phyloP scores from a whole-genome alignment of 2,113 vertebrate species.

The Strix uralensis region DNA sequence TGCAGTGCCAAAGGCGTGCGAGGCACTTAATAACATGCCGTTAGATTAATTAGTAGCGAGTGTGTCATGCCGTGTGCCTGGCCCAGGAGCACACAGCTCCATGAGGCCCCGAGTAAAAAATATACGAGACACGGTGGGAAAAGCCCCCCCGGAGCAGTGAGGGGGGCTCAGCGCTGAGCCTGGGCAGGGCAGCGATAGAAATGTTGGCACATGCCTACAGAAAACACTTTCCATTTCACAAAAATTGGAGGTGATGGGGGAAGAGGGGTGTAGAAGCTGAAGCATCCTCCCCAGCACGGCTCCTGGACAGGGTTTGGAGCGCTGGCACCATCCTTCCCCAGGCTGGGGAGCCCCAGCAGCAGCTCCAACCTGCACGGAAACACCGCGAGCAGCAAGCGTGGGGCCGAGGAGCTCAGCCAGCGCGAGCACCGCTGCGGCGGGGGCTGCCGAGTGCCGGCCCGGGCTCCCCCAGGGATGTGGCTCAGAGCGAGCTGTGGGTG shows the following conservation, averaged over 20 bases:
- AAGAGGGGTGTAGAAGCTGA: fast-evolving
- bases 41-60: neutral
- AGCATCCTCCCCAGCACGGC: neutral
- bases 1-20: neutral
- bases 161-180: neutral
- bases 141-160: neutral
- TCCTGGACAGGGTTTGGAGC: neutral
- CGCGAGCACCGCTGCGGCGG: neutral
- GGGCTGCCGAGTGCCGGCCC: neutral
- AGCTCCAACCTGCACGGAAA: neutral
- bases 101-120: neutral
- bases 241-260: fast-evolving
- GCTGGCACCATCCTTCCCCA: neutral
- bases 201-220: fast-evolving
- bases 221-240: fast-evolving
- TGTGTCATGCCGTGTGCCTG: neutral
- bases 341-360: neutral
- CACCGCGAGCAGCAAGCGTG: fast-evolving
- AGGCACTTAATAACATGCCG: neutral
- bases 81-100: neutral
- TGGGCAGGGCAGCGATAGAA: neutral
- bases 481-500: neutral
- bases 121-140: neutral
- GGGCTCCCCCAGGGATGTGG: neutral
- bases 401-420: neutral